phyloP scores from a whole-genome alignment of 2,888 invertebrate genomes.

The Drosophila kuntzei region DNA sequence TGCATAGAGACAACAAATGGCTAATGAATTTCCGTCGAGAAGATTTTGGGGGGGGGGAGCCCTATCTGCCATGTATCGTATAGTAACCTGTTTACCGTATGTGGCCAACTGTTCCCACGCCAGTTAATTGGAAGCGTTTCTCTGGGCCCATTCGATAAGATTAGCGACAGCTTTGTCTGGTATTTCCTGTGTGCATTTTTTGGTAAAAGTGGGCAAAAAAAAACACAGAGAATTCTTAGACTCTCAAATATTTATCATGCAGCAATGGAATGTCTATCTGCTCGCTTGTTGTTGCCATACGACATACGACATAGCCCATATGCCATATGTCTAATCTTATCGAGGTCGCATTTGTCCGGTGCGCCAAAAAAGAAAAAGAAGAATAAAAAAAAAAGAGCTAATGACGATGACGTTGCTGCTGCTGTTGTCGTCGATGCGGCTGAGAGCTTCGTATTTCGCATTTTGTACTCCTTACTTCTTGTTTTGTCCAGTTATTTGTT shows the following conservation, averaged over 20 bases:
- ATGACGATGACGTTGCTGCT: conserved; percentile 63
- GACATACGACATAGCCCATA: conserved; percentile 23
- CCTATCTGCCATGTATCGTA: conserved; percentile 67
- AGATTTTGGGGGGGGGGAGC: conserved; percentile 38
- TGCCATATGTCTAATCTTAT: conserved; percentile 69
- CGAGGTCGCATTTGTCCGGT: conserved; percentile 71
- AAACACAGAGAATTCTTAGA: conserved; percentile 45
- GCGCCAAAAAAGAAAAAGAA: conserved; percentile 48
- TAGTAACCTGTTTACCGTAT: conserved; percentile 59
- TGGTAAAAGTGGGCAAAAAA: conserved; percentile 60
- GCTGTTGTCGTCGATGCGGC: conserved; percentile 42
- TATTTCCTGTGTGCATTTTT: conserved; percentile 79
- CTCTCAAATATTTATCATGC: conserved; percentile 69
- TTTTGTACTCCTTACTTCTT: conserved; percentile 18
- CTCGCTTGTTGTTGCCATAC: conserved; percentile 60
- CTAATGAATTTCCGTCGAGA: conserved; percentile 74
- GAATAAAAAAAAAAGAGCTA: conserved; percentile 40
- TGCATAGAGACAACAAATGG: conserved; percentile 65
- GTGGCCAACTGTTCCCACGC: conserved; percentile 70
- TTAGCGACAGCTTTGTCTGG: conserved; percentile 70
- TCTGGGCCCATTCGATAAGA: conserved; percentile 78
- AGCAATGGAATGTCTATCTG: conserved; percentile 63
- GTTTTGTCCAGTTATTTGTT: conserved; percentile 49
- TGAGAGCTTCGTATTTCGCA: conserved; percentile 20
- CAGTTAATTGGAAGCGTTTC: conserved; percentile 70